Percentiles rank a stretch among this genome's conserved stretches.
These are phyloP conservation scores for Phenacoccus solenopsis DNA, from an alignment of 1,140 invertebrate genomes.

Conservation along the genomic window DNA sequence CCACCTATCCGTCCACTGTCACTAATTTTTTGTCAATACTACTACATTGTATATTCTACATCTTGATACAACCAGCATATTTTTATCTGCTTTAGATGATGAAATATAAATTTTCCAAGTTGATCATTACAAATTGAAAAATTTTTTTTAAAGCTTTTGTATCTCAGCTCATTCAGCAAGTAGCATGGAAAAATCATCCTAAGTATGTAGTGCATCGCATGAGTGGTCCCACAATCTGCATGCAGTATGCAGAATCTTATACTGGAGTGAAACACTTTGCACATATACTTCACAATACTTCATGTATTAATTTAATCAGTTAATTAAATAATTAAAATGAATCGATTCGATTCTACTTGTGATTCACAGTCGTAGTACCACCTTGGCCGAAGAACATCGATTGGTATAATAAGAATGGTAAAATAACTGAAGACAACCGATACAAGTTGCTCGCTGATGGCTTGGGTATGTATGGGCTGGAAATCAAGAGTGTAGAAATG, in stretches of 20 bases:
- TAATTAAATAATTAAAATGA: background rate
- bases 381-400: slow-evolving; percentile 63
- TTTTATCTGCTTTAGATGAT: too few relatives aligned
- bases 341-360: too few relatives aligned
- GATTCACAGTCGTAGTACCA: slow-evolving; percentile 56
- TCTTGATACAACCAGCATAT: too few relatives aligned
- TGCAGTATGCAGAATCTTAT: background rate
- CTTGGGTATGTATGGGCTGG: slow-evolving; percentile 59
- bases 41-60: too few relatives aligned
- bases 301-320: background rate
- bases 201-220: too few relatives aligned
- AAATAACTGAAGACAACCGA: slow-evolving; percentile 45
- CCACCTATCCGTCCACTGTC: too few relatives aligned
- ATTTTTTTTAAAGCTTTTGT: too few relatives aligned
- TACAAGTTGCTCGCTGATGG: slow-evolving; percentile 66
- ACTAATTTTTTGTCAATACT: too few relatives aligned
- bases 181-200: too few relatives aligned
- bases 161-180: too few relatives aligned
- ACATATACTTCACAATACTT: background rate
- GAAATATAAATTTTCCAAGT: too few relatives aligned
- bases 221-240: background rate
- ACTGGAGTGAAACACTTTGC: background rate
- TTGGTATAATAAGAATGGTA: slow-evolving; percentile 73
- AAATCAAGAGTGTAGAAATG: slow-evolving; percentile 56
- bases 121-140: too few relatives aligned